phyloP scores from a whole-genome alignment of 2,888 invertebrate species.

The Hydraecia micacea region DNA sequence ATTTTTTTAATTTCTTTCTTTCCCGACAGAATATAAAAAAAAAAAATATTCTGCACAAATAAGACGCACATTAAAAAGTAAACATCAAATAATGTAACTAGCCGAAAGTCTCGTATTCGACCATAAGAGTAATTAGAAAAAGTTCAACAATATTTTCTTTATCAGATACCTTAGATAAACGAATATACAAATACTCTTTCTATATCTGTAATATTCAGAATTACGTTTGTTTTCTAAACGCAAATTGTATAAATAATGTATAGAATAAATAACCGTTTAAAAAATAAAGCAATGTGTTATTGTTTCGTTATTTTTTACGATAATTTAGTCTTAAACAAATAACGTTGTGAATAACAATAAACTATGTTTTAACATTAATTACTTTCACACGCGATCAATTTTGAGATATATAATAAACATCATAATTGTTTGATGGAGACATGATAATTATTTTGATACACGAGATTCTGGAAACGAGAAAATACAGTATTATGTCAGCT shows the following conservation, averaged over 20 bases:
- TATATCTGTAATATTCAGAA: neutral
- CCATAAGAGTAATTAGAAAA: neutral
- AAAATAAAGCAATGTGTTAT: neutral
- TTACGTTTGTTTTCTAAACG: neutral
- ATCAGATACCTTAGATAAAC: neutral
- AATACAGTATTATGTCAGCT: neutral
- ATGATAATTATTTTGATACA: constrained; percentile 22
- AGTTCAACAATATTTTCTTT: neutral
- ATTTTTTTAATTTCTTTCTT: too few species aligned
- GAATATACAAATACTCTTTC: neutral
- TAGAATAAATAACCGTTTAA: neutral
- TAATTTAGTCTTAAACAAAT: constrained; percentile 31
- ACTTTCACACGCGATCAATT: constrained; percentile 53
- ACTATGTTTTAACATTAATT: constrained; percentile 13
- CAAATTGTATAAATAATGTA: neutral
- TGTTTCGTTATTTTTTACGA: constrained; percentile 17
- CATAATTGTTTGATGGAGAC: constrained; percentile 25
- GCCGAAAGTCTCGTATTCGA: neutral
- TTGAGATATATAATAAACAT: constrained; percentile 37
- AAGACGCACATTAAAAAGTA: neutral
- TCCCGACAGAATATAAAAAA: too few species aligned
- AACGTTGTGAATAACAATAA: constrained; percentile 6
- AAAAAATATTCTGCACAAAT: too few species aligned
- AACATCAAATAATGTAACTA: neutral
- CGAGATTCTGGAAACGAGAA: constrained; percentile 3